These are phyloP conservation scores for Notodonta ziczac DNA, from an alignment of 2,888 invertebrate species.

Conservation along the genomic window DNA sequence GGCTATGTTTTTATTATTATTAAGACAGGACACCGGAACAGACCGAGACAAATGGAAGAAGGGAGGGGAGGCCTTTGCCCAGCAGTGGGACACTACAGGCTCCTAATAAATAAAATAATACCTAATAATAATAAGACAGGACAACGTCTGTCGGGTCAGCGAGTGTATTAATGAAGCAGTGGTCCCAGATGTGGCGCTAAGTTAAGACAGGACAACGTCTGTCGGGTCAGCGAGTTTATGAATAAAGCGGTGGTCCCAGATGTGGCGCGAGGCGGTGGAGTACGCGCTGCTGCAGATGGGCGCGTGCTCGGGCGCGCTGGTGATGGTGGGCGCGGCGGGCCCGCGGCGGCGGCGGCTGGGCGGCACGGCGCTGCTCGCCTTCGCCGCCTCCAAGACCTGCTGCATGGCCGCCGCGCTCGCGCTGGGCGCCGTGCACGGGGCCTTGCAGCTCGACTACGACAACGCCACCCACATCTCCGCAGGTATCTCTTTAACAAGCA, in stretches of 20 bases:
- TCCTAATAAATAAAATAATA: no score
- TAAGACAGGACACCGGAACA: no score
- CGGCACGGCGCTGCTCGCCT: conserved; percentile 57
- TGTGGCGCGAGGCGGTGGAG: conserved; percentile 76
- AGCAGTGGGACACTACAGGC: no score
- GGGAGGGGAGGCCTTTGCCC: no score
- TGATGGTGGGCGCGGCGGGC: conserved; percentile 72
- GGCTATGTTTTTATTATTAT: no score
- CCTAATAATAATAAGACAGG: no score
- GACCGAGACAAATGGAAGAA: no score
- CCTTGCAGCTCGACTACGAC: conserved; percentile 65
- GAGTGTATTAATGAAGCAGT: no score
- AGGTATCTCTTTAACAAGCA: conserved; percentile 40
- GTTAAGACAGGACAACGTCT: no score
- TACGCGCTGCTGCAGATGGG: conserved; percentile 70
- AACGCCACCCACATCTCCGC: conserved; percentile 55
- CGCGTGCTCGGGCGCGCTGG: conserved; percentile 66
- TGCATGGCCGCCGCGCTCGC: conserved; percentile 59
- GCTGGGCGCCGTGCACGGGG: conserved; percentile 68
- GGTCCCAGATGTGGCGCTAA: no score
- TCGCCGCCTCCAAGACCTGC: conserved; percentile 58
- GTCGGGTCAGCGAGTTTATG: no score
- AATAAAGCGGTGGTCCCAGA: conserved; percentile 45
- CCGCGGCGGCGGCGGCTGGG: conserved; percentile 62
- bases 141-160: no score